phyloP scores from a whole-genome alignment of 2,888 invertebrate genomes.

The Pterobdella sp. region DNA sequence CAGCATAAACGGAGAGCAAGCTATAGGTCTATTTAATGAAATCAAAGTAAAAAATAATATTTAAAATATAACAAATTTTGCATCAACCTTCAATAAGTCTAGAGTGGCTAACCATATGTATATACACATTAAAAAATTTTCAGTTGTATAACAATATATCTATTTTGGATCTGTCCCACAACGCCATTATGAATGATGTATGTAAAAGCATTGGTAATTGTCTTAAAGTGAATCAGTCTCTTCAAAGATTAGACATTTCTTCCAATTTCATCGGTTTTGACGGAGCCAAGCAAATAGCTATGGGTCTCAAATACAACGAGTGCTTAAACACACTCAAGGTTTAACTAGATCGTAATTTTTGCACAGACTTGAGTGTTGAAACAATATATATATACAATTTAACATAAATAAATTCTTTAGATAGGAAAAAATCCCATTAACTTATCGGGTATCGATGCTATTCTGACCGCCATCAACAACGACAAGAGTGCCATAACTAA shows the following conservation, averaged over 20 bases:
- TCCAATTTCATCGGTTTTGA: not conserved
- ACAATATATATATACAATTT: too few relatives aligned
- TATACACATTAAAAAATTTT: not conserved
- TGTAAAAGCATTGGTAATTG: not conserved
- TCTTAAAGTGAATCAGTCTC: conserved; percentile 1
- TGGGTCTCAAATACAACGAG: conserved; percentile 7
- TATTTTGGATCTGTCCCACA: not conserved
- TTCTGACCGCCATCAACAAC: conserved; percentile 18
- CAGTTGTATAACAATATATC: not conserved
- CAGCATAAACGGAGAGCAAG: not conserved
- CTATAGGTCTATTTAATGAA: not conserved
- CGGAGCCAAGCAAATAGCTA: not conserved
- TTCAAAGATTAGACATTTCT: not conserved
- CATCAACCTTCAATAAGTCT: too few relatives aligned
- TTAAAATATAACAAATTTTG: not conserved
- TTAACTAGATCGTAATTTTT: too few relatives aligned
- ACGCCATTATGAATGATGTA: not conserved
- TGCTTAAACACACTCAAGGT: conserved; percentile 8
- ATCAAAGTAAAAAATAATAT: not conserved
- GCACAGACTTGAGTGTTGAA: too few relatives aligned
- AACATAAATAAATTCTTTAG: not conserved
- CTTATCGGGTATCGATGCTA: not conserved
- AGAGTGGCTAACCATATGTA: not conserved
- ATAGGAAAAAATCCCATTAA: conserved; percentile 12
- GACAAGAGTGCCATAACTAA: not conserved